These are phyloP conservation scores for Trachymyrmex cornetzi DNA, from an alignment of 1,140 invertebrate genomes.

Conservation along the genomic window DNA sequence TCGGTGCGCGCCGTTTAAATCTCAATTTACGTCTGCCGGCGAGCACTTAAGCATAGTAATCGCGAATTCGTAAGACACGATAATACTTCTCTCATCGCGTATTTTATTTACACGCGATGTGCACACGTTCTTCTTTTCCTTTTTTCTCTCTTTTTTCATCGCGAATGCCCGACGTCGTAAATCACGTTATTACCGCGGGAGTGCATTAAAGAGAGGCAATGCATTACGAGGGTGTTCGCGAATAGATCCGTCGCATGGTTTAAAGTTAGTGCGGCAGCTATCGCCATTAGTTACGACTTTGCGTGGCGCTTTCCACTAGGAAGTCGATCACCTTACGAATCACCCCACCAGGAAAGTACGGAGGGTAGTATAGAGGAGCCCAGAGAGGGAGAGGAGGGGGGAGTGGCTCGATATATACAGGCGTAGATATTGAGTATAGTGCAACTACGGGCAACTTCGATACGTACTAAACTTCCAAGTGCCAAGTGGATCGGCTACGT, in stretches of 20 bases:
- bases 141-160: not conserved
- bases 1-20: constrained; percentile 41
- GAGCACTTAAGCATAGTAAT: constrained; percentile 2
- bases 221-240: constrained; percentile 55
- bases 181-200: constrained; percentile 54
- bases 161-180: constrained; percentile 20
- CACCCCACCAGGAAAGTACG: constrained; percentile 52
- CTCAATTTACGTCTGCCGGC: constrained; percentile 26
- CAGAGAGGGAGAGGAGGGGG: not conserved
- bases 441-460: constrained; percentile 55
- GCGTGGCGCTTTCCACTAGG: constrained; percentile 57
- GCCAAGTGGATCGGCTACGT: constrained; percentile 68
- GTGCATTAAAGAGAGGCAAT: constrained; percentile 60
- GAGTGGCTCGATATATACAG: not conserved
- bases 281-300: constrained; percentile 64
- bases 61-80: constrained; percentile 21
- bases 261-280: constrained; percentile 59
- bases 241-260: constrained; percentile 62
- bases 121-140: not conserved
- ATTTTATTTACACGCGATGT: not conserved
- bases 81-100: not conserved
- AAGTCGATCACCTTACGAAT: constrained; percentile 64
- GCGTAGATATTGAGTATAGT: constrained; percentile 17
- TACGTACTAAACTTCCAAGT: constrained; percentile 66
- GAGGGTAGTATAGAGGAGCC: not conserved